These are phyloP conservation scores for Horisme vitalbata DNA, from an alignment of 2,888 invertebrate genomes.

Conservation along the genomic window DNA sequence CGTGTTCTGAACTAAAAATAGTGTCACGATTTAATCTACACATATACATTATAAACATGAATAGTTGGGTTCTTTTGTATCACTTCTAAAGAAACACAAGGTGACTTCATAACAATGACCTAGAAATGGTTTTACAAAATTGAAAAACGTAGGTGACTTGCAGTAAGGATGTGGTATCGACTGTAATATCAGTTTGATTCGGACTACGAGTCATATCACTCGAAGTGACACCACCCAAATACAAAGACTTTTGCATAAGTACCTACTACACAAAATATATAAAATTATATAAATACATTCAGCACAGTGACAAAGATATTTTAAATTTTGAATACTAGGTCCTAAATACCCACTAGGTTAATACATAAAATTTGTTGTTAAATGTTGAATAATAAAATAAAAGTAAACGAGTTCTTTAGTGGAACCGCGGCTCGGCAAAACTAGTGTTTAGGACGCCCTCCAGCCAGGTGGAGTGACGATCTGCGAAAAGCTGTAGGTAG, in stretches of 20 bases:
- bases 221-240: not conserved
- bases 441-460: too few species aligned
- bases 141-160: conserved; percentile 22
- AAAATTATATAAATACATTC: not conserved
- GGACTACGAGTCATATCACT: conserved; percentile 6
- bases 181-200: conserved; percentile 12
- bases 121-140: conserved; percentile 15
- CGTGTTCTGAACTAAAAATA: conserved; percentile 36
- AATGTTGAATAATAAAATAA: too few species aligned
- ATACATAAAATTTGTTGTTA: too few species aligned
- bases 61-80: conserved; percentile 28
- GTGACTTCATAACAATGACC: conserved; percentile 20
- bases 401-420: too few species aligned
- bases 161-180: conserved; percentile 8
- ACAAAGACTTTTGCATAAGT: too few species aligned
- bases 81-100: conserved; percentile 26
- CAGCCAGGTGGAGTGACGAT: too few species aligned
- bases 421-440: too few species aligned
- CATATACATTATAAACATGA: conserved; percentile 33
- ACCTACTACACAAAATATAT: too few species aligned
- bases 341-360: too few species aligned
- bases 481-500: too few species aligned
- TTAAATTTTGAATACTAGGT: too few species aligned
- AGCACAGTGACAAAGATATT: too few species aligned
- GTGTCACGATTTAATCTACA: conserved; percentile 28